phyloP scores from a whole-genome alignment of 2,888 invertebrate genomes.

The Cotesia congregata region DNA sequence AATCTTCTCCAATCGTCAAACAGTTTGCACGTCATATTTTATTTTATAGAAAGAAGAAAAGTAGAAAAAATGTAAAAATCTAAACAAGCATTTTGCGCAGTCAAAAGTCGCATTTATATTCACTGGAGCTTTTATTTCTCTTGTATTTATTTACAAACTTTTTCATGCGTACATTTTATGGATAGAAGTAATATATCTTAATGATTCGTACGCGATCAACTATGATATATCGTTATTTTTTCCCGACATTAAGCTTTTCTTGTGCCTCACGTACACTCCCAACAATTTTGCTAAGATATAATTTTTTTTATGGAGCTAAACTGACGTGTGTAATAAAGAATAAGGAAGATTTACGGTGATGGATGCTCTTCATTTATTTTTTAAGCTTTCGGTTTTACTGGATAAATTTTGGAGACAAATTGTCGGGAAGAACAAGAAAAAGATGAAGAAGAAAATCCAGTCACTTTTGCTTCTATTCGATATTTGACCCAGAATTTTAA shows the following conservation, averaged over 20 bases:
- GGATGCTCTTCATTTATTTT: neutral
- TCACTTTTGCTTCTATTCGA: too few species aligned
- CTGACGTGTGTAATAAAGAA: neutral
- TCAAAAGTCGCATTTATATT: neutral
- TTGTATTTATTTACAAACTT: neutral
- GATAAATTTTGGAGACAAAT: neutral
- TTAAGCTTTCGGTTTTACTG: neutral
- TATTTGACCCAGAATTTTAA: too few species aligned
- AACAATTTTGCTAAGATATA: neutral
- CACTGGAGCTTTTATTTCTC: neutral
- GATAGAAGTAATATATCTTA: slow-evolving; percentile 34
- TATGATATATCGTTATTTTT: slow-evolving; percentile 31
- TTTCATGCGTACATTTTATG: slow-evolving; percentile 21
- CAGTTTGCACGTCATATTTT: slow-evolving; percentile 29
- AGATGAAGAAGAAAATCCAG: too few species aligned
- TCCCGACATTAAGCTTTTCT: slow-evolving; percentile 7
- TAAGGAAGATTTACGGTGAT: neutral
- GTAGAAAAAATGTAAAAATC: slow-evolving; percentile 1
- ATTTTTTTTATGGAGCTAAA: neutral
- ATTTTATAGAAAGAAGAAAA: slow-evolving; percentile 22
- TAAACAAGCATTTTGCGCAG: slow-evolving; percentile 9
- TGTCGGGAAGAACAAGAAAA: neutral
- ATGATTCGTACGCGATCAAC: slow-evolving; percentile 26
- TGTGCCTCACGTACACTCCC: neutral
- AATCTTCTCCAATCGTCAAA: slow-evolving; percentile 35